Conservation (phyloP, 2,888 invertebrate species). For the Callinectes sapidus region DNA sequence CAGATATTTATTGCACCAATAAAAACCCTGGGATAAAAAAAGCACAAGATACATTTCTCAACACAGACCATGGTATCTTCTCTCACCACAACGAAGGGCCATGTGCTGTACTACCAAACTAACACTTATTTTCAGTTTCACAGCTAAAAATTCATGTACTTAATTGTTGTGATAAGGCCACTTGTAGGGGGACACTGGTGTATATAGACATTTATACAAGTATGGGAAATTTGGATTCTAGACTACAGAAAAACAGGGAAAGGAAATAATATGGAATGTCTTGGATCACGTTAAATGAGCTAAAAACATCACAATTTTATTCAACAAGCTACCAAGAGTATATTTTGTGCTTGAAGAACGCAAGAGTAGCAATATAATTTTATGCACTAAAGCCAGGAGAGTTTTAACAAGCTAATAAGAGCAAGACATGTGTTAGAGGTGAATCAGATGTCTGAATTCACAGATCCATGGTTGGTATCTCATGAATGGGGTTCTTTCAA, state of each 20-base stretch:
- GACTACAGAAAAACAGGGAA: background rate
- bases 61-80: background rate
- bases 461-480: too few species aligned
- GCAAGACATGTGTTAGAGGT: background rate
- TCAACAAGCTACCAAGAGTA: background rate
- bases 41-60: background rate
- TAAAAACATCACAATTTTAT: background rate
- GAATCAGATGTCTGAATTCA: too few species aligned
- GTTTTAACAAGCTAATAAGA: background rate
- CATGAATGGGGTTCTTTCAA: too few species aligned
- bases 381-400: background rate
- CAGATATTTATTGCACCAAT: background rate
- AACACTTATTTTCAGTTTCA: background rate
- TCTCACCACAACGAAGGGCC: background rate
- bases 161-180: conserved; percentile 15
- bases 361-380: background rate
- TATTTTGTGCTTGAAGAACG: background rate
- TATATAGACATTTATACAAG: background rate
- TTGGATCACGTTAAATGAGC: background rate
- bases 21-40: background rate
- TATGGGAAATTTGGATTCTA: background rate
- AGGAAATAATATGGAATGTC: background rate
- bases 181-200: background rate
- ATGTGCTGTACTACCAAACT: background rate
- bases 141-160: background rate